Evolutionary conservation across 2,888 invertebrate genomes (phyloP).

Genomic region (Drosophila fulvimacula): DNA sequence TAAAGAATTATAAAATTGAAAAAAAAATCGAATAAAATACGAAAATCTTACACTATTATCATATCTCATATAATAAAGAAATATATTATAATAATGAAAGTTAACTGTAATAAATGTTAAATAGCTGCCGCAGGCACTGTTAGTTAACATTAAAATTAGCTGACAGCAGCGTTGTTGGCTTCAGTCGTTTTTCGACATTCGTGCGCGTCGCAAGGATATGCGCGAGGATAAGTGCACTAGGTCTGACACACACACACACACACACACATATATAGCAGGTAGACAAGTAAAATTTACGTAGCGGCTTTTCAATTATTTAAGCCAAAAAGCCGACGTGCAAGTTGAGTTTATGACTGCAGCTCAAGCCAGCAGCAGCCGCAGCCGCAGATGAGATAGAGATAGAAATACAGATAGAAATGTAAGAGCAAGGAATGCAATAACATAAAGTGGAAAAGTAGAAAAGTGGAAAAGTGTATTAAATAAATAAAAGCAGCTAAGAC

Average conservation of each 20-base stretch:
- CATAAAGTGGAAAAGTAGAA: conserved; percentile 64
- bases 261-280: conserved; percentile 25
- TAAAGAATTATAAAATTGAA: background rate
- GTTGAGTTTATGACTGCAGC: conserved; percentile 51
- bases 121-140: conserved; percentile 8
- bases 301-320: conserved; percentile 66
- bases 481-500: conserved; percentile 54
- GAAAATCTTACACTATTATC: too few species aligned
- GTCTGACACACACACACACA: conserved; percentile 3
- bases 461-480: conserved; percentile 73
- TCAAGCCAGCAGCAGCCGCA: conserved; percentile 23
- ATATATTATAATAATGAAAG: background rate
- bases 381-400: conserved; percentile 17
- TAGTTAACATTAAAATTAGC: conserved; percentile 32
- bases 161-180: conserved; percentile 5
- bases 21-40: background rate
- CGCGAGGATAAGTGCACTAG: conserved; percentile 46
- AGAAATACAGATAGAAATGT: conserved; percentile 38
- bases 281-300: conserved; percentile 40
- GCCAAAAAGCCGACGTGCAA: conserved; percentile 54
- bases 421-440: conserved; percentile 53
- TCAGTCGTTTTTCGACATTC: conserved; percentile 64
- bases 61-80: background rate
- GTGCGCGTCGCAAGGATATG: conserved; percentile 67
- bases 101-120: background rate